Conservation (phyloP, 2,113 vertebrate genomes). For the Anser brachyrhynchus region DNA sequence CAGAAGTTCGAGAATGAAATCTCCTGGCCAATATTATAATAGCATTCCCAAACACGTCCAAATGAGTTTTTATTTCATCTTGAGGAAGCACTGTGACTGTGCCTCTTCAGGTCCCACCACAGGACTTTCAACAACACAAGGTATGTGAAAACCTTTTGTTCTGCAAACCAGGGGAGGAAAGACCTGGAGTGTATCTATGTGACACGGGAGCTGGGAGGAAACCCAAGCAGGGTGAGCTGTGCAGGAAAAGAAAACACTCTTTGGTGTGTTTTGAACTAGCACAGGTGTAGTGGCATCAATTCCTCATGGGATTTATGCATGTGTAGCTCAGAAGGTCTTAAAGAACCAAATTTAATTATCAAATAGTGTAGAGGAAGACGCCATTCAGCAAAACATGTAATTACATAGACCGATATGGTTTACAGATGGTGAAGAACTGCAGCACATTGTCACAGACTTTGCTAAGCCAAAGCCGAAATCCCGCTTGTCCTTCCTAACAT, state of each 20-base stretch:
- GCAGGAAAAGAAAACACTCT: neutral
- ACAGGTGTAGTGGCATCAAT: slow-evolving; percentile 7
- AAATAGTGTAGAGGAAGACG: neutral
- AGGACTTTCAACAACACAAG: neutral
- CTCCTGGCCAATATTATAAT: neutral
- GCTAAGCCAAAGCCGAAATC: neutral
- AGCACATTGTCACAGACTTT: neutral
- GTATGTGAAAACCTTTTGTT: neutral
- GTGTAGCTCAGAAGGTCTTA: neutral
- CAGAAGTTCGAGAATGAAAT: neutral
- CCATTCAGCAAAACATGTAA: neutral
- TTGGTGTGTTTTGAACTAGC: slow-evolving; percentile 2
- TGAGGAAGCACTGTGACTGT: neutral
- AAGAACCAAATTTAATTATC: slow-evolving; percentile 21
- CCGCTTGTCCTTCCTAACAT: neutral
- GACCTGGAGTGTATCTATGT: neutral
- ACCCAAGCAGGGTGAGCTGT: neutral
- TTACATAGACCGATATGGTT: neutral
- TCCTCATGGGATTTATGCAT: neutral
- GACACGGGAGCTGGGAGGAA: neutral
- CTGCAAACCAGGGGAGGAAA: neutral
- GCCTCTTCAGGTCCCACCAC: neutral
- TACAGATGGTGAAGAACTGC: neutral
- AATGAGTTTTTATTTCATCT: neutral
- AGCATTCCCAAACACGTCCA: neutral